A percentile compares a stretch with the other conserved stretches of the same genome.
Evolutionary conservation across 1,140 invertebrate genomes (phyloP).

Genomic region (Bombus sylvicola): DNA sequence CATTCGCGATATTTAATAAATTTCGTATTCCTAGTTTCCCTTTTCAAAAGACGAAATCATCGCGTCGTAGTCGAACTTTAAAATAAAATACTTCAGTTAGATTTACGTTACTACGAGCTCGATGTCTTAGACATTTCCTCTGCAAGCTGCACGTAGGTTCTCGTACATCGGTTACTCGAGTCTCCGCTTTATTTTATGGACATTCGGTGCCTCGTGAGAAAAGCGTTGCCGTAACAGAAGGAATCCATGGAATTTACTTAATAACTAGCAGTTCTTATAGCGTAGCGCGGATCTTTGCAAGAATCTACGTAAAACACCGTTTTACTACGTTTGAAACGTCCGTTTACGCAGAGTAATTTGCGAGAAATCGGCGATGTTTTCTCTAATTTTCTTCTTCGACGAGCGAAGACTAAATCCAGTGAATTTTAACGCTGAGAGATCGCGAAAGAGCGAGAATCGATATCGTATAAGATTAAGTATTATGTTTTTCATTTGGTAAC

Average conservation of each 20-base stretch:
- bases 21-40: neutral
- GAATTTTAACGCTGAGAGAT: neutral
- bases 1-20: neutral
- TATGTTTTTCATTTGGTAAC: neutral
- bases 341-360: neutral
- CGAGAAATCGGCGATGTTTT: too few species aligned
- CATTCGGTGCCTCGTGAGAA: constrained; percentile 61
- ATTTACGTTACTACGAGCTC: neutral
- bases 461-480: neutral
- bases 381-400: neutral
- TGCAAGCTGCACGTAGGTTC: neutral
- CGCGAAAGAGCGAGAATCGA: neutral
- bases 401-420: accelerated
- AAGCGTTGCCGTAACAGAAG: constrained; percentile 47
- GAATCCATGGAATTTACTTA: constrained; percentile 60
- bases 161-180: constrained; percentile 19
- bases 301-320: constrained; percentile 7
- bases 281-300: neutral
- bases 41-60: neutral
- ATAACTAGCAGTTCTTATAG: constrained; percentile 46
- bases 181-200: constrained; percentile 50
- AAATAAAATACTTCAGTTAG: neutral
- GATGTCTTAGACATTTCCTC: neutral
- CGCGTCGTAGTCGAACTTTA: neutral
- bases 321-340: neutral